These are phyloP conservation scores for Melipona beecheii DNA, from an alignment of 2,888 invertebrate genomes.

Conservation along the genomic window DNA sequence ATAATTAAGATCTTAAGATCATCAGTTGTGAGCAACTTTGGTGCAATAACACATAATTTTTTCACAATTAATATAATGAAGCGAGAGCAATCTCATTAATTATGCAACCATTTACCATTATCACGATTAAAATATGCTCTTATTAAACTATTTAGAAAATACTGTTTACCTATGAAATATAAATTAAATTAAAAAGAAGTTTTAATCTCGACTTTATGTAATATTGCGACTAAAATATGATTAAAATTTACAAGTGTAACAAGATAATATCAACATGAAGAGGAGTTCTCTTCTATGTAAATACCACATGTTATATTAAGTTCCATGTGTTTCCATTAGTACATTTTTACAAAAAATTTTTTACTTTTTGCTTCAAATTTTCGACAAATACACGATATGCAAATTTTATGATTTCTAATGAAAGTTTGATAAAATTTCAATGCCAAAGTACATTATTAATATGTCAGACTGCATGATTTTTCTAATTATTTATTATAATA, in stretches of 20 bases:
- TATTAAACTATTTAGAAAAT: conserved; percentile 39
- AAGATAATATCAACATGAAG: conserved; percentile 35
- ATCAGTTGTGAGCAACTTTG: conserved; percentile 25
- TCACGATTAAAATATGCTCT: conserved; percentile 41
- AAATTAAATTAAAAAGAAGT: conserved; percentile 32
- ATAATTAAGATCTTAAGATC: conserved; percentile 28
- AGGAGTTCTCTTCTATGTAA: conserved; percentile 74
- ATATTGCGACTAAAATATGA: conserved; percentile 41
- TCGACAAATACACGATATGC: conserved; percentile 62
- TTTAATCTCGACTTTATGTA: conserved; percentile 35
- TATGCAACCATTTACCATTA: conserved; percentile 43
- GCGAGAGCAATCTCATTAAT: conserved; percentile 50
- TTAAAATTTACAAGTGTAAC: conserved; percentile 46
- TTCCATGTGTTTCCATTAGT: conserved; percentile 75
- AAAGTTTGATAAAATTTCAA: conserved; percentile 76
- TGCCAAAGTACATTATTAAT: conserved; percentile 78
- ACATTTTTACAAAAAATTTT: conserved; percentile 75
- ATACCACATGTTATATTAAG: conserved; percentile 71
- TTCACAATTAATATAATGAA: conserved; percentile 40
- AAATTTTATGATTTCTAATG: conserved; percentile 73
- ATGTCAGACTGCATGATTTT: conserved; percentile 16
- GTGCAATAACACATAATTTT: conserved; percentile 50
- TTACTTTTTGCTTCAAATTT: conserved; percentile 75
- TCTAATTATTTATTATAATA: not conserved
- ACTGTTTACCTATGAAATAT: conserved; percentile 39